These are phyloP conservation scores for Galaxias olidus DNA, from an alignment of 2,797 vertebrate species.

Conservation along the genomic window DNA sequence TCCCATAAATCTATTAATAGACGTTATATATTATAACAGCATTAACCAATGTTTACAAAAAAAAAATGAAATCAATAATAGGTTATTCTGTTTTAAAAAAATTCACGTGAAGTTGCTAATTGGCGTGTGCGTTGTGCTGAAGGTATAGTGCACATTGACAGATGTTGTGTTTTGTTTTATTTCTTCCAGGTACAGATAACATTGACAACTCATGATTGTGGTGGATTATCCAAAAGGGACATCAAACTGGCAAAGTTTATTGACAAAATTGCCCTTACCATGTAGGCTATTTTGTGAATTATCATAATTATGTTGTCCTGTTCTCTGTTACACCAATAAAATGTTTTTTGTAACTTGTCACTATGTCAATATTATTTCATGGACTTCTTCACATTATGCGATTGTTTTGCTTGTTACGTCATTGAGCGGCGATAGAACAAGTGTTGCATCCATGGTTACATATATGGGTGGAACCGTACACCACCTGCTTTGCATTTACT, in stretches of 20 bases:
- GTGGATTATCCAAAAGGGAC: conserved; percentile 87
- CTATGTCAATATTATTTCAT: too few relatives aligned
- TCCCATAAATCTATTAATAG: too few relatives aligned
- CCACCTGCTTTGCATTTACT: too few relatives aligned
- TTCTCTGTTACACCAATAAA: background rate
- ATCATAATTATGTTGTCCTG: background rate
- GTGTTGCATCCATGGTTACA: too few relatives aligned
- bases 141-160: background rate
- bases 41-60: too few relatives aligned
- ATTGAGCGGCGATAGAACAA: too few relatives aligned
- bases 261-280: conserved; percentile 78
- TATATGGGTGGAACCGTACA: too few relatives aligned
- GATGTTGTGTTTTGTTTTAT: conserved; percentile 8
- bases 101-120: background rate
- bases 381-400: too few relatives aligned
- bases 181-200: conserved; percentile 89
- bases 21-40: too few relatives aligned
- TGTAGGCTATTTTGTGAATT: conserved; percentile 42
- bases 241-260: conserved; percentile 93
- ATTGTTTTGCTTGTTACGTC: too few relatives aligned
- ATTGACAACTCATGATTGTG: conserved; percentile 88
- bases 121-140: background rate
- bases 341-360: background rate
- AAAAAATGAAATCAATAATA: background rate
- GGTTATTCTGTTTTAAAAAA: background rate